Conservation (phyloP, 92 coral and sea anemone species). For the Anthopleura xanthogrammica region DNA sequence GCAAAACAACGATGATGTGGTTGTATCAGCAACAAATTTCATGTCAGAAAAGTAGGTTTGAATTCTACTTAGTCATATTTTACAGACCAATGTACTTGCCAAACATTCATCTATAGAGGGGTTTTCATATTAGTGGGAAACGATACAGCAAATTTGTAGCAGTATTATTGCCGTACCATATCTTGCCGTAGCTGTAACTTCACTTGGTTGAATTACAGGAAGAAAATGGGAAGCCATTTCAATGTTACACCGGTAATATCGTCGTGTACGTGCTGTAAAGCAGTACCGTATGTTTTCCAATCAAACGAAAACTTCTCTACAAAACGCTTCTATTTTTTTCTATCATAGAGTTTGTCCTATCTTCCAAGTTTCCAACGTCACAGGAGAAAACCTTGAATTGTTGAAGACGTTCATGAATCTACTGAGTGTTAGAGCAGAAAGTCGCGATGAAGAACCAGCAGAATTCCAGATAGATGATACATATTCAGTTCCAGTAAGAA, state of each 20-base stretch:
- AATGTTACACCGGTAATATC: too few relatives aligned
- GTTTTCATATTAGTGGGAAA: background rate
- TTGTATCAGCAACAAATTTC: background rate
- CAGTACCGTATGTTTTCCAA: too few relatives aligned
- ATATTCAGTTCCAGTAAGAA: constrained; percentile 93
- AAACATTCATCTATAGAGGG: background rate
- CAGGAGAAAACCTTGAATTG: constrained; percentile 92
- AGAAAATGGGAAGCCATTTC: too few relatives aligned
- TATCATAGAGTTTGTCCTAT: constrained; percentile 89
- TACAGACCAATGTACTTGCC: too few relatives aligned
- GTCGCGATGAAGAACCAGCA: constrained; percentile 84
- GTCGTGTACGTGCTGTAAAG: too few relatives aligned
- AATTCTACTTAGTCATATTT: background rate
- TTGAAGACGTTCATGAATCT: constrained; percentile 92
- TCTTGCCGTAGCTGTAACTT: too few relatives aligned
- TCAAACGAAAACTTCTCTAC: too few relatives aligned
- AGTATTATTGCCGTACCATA: too few relatives aligned
- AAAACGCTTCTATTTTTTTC: background rate
- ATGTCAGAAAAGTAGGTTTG: background rate
- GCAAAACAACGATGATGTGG: constrained; percentile 78
- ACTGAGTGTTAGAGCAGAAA: constrained; percentile 77
- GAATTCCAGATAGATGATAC: constrained; percentile 97
- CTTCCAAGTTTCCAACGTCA: constrained; percentile 96
- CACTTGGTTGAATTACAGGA: too few relatives aligned
- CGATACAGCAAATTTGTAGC: background rate